A percentile compares a stretch with the other conserved stretches of the same genome.
Conservation (phyloP, 2,888 invertebrate species). For the Acleris sparsana region DNA sequence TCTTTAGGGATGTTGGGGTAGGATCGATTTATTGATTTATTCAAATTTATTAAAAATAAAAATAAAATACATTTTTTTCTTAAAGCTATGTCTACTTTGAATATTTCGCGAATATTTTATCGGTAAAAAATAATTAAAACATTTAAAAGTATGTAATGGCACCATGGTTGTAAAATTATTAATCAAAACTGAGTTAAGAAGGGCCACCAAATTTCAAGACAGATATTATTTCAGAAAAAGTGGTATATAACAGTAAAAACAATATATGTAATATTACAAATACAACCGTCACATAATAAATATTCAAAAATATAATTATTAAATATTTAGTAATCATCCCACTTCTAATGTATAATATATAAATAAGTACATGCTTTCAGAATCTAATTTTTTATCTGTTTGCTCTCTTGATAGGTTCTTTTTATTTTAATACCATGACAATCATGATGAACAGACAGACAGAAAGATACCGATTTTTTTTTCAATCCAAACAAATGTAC, state of each 20-base stretch:
- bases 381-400: not conserved
- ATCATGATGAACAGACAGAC: not conserved
- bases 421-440: too few relatives aligned
- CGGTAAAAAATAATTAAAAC: not conserved
- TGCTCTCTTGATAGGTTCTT: slow-evolving; percentile 10
- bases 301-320: not conserved
- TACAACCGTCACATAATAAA: not conserved
- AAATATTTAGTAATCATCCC: too few relatives aligned
- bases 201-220: slow-evolving; percentile 52
- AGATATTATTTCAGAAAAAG: slow-evolving; percentile 42
- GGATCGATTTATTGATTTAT: slow-evolving; percentile 37
- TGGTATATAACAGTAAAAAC: slow-evolving; percentile 4
- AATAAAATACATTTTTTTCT: slow-evolving; percentile 31
- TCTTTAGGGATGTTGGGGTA: slow-evolving; percentile 1
- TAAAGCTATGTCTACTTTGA: slow-evolving; percentile 28
- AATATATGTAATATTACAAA: not conserved
- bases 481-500: not conserved
- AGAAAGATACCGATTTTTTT: not conserved
- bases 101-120: not conserved
- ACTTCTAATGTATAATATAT: slow-evolving; percentile 2
- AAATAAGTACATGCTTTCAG: not conserved
- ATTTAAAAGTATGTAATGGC: slow-evolving; percentile 62
- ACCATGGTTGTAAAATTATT: slow-evolving; percentile 61
- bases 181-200: slow-evolving; percentile 45
- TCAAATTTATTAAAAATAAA: slow-evolving; percentile 7